These are phyloP conservation scores for Danio choprae DNA, from an alignment of 2,797 vertebrate genomes.

Conservation along the genomic window DNA sequence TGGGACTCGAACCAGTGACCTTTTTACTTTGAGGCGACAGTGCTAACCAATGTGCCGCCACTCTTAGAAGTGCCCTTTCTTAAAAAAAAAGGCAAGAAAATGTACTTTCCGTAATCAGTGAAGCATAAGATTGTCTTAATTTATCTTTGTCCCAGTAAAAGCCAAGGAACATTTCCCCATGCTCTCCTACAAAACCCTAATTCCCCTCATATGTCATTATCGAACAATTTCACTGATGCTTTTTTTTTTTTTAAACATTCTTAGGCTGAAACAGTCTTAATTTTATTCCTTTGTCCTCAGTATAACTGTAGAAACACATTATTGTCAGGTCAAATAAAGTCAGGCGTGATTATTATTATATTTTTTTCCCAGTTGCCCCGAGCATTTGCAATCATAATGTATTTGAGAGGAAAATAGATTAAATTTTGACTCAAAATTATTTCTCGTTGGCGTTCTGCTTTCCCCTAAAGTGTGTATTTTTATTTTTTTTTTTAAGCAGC, in stretches of 20 bases:
- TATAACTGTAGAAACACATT: constrained; percentile 27
- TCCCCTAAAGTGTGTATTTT: neutral
- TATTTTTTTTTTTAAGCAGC: neutral
- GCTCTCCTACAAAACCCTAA: neutral
- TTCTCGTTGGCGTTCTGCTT: neutral
- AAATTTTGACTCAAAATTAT: constrained; percentile 3
- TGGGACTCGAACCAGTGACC: too few relatives aligned
- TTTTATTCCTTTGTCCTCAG: neutral
- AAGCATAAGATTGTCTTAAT: neutral
- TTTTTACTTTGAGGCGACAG: too few relatives aligned
- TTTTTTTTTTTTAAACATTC: neutral
- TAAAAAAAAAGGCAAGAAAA: neutral
- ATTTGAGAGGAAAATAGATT: constrained; percentile 22
- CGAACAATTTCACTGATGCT: neutral
- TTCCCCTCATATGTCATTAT: neutral
- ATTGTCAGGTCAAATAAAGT: constrained; percentile 30
- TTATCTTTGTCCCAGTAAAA: neutral
- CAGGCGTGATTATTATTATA: neutral
- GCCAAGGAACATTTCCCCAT: neutral
- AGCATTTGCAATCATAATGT: constrained; percentile 9
- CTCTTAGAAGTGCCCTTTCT: neutral
- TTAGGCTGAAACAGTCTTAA: neutral
- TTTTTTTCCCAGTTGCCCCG: constrained; percentile 3
- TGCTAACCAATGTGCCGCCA: too few relatives aligned
- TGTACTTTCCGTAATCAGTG: neutral